Conservation (phyloP, 2,888 invertebrate genomes). For the Acrocyrtus sp. region DNA sequence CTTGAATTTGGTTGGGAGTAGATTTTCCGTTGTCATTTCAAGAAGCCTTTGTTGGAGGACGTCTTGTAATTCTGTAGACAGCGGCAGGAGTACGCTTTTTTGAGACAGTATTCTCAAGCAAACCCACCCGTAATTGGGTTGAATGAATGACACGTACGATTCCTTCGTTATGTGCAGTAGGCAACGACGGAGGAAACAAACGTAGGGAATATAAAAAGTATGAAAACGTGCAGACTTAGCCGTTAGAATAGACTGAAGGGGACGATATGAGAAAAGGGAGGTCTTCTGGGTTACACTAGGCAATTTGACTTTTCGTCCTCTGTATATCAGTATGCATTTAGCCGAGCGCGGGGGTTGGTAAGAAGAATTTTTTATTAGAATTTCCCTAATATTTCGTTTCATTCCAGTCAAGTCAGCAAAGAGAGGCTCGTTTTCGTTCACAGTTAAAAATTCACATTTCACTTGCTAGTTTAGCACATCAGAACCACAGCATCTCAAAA, state of each 20-base stretch:
- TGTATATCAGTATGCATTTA: not conserved
- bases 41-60: constrained; percentile 37
- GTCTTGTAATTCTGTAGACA: constrained; percentile 47
- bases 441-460: constrained; percentile 47
- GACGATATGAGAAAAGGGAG: too few relatives aligned
- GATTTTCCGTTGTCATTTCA: constrained; percentile 43
- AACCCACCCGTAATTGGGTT: constrained; percentile 45
- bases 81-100: constrained; percentile 32
- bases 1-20: too few relatives aligned
- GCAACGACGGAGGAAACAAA: constrained; percentile 13
- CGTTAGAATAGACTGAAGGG: too few relatives aligned
- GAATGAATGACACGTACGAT: constrained; percentile 51
- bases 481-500: constrained; percentile 33
- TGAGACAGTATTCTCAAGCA: constrained; percentile 7
- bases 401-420: constrained; percentile 24
- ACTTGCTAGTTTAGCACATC: constrained; percentile 47
- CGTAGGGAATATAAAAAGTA: not conserved
- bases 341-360: constrained; percentile 21
- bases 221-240: too few relatives aligned
- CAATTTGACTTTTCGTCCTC: constrained; percentile 28
- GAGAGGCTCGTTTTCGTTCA: constrained; percentile 7
- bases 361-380: constrained; percentile 41
- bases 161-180: constrained; percentile 24
- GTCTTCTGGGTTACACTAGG: constrained; percentile 9
- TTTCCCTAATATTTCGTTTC: constrained; percentile 32